Percentiles rank a stretch among this genome's conserved stretches.
Conservation (phyloP, 2,888 invertebrate species). For the Carcina quercana region DNA sequence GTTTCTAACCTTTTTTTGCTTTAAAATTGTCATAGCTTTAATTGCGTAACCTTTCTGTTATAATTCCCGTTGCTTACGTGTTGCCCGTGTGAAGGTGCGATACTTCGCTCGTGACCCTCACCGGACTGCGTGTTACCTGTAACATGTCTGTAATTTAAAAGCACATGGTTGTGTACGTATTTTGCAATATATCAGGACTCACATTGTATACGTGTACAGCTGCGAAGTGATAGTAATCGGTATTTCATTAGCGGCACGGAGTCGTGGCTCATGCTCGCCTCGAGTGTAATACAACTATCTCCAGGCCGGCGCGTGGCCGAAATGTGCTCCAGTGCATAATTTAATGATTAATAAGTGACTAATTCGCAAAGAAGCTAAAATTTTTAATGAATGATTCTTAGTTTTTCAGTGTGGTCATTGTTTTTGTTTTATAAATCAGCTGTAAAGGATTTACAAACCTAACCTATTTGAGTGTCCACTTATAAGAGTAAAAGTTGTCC, state of each 20-base stretch:
- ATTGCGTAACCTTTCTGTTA: constrained; percentile 72
- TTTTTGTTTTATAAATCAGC: constrained; percentile 3
- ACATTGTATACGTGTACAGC: constrained; percentile 24
- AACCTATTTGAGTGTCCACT: too few relatives aligned
- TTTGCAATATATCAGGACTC: constrained; percentile 10
- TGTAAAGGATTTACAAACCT: too few relatives aligned
- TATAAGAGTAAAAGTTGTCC: too few relatives aligned
- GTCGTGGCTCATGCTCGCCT: constrained; percentile 17
- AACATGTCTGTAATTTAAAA: constrained; percentile 31
- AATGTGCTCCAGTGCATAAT: constrained; percentile 4
- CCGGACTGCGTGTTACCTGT: constrained; percentile 30
- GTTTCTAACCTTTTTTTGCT: neutral
- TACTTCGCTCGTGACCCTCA: constrained; percentile 63
- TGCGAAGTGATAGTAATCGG: constrained; percentile 18
- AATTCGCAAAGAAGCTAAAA: constrained; percentile 33
- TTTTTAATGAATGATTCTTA: too few relatives aligned
- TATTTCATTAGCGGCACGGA: constrained; percentile 9
- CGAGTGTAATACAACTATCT: constrained; percentile 11
- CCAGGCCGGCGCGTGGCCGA: constrained; percentile 13
- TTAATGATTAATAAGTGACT: neutral
- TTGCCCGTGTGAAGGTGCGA: constrained; percentile 65
- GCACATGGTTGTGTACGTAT: constrained; percentile 31
- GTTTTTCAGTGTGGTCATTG: constrained; percentile 19
- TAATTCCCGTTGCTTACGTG: constrained; percentile 69
- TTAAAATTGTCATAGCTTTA: constrained; percentile 39